A percentile compares a stretch with the other conserved stretches of the same genome.
These are phyloP conservation scores for Montipora foliosa DNA, from an alignment of 64 coral and sea anemone species.

Conservation along the genomic window DNA sequence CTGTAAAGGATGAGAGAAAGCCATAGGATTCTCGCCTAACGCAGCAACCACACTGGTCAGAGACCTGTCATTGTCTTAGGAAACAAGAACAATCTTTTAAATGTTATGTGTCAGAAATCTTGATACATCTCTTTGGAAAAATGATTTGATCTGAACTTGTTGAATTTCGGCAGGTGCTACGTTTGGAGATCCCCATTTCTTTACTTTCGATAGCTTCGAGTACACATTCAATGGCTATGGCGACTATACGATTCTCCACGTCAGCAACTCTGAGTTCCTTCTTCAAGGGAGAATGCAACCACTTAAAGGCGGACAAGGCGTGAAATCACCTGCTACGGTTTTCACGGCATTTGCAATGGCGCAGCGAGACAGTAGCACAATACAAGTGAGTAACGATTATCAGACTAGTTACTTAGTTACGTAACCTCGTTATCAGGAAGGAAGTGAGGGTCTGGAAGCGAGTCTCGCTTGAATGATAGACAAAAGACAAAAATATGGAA, in stretches of 20 bases:
- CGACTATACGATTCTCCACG: constrained; percentile 49
- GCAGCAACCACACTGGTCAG: too few relatives aligned
- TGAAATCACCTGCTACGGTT: constrained; percentile 11
- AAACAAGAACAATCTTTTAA: too few relatives aligned
- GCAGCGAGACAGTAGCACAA: neutral
- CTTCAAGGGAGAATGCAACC: constrained; percentile 50
- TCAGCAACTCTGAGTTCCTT: neutral
- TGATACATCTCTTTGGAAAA: neutral
- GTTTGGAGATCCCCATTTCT: constrained; percentile 73
- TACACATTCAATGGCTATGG: constrained; percentile 73
- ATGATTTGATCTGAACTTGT: neutral
- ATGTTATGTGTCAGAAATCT: neutral
- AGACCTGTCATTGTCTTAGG: too few relatives aligned
- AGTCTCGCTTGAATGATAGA: too few relatives aligned
- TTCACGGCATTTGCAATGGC: constrained; percentile 37
- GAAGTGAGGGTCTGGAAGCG: too few relatives aligned
- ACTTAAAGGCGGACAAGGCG: neutral
- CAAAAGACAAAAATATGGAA: too few relatives aligned
- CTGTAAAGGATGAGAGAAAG: too few relatives aligned
- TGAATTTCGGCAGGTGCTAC: neutral
- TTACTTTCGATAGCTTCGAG: constrained; percentile 55
- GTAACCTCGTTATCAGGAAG: too few relatives aligned
- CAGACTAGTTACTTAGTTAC: neutral
- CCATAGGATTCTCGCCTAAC: too few relatives aligned
- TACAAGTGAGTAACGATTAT: neutral